Base-by-base conservation (phyloP, 1,140 invertebrate genomes). In the Drosophila truncata region DNA sequence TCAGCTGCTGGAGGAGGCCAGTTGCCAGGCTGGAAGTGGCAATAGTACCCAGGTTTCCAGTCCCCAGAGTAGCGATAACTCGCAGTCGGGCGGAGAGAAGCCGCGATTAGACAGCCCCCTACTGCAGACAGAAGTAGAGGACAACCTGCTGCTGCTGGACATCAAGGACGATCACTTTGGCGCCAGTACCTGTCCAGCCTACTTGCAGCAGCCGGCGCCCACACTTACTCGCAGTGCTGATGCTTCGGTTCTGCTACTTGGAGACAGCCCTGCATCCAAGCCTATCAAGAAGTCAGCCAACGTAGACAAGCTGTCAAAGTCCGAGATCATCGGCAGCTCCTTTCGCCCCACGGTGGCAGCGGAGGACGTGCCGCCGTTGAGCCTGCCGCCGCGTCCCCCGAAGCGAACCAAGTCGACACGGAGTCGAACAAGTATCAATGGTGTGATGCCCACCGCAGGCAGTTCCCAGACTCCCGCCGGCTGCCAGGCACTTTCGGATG, bases 401-500 rank as follows among this genome's bases (percentile, higher is more conserved):
- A 92, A 91, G 55, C 87, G 91, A 8, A 92, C 91, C 3, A 92
- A 92, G 60, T 91, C 91, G 4, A 59, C 90, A 39, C 82, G 61
- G 46, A 84, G 65, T 49, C 80, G 83, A 3, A 1, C 42, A 20
- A 50, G 60, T 18, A 6, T 9, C 9, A 20, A 2, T 44, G 41
- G 29, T 1, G 2, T 41, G 7, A 29, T 29, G 18, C 37, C 54
- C 16, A 13, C 33, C 0, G 0, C 25, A 2, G 46, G 9, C 1
- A 14, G 10, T 1, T 20, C 41, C 14, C 20, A 44, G 39, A 3
- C n/a, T 5, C 14, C 47, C 11, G 37, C 47, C 11, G 37, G 46
- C n/a, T 33, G 52, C 55, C 94, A 95, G 90, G 82, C 92, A 44
- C 93, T 97, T 20, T 93, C 93, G 29, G 96, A 97, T 92, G 93